These are phyloP conservation scores for Xanthorhoe spadicearia DNA, from an alignment of 2,888 invertebrate species.

Conservation along the genomic window DNA sequence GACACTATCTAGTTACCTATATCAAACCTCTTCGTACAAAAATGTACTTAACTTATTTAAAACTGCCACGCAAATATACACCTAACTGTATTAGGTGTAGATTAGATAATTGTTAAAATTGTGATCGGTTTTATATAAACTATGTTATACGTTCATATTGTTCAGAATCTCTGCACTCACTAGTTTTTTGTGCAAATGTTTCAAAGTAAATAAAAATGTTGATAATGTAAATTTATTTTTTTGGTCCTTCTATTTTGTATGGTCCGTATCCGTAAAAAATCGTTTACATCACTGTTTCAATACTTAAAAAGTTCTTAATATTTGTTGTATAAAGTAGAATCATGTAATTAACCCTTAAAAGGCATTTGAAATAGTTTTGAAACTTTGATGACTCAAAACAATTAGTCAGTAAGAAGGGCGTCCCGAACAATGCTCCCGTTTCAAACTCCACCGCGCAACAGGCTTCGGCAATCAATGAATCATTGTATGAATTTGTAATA, in stretches of 20 bases:
- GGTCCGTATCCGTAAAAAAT: neutral
- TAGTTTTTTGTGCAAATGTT: conserved; percentile 64
- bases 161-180: conserved; percentile 66
- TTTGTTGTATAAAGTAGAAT: too few relatives aligned
- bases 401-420: neutral
- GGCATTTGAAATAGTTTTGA: neutral
- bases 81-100: conserved; percentile 31
- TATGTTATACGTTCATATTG: conserved; percentile 51
- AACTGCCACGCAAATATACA: conserved; percentile 40
- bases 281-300: neutral
- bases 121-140: conserved; percentile 52
- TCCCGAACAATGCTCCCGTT: conserved; percentile 15
- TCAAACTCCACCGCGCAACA: conserved; percentile 1
- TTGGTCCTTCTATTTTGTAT: conserved; percentile 14
- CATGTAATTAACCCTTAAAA: neutral
- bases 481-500: conserved; percentile 50
- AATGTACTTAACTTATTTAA: conserved; percentile 53
- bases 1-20: conserved; percentile 37
- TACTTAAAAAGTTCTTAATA: neutral
- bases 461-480: conserved; percentile 41
- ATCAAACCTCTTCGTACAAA: conserved; percentile 48
- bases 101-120: conserved; percentile 41
- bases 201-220: conserved; percentile 49
- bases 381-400: neutral
- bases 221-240: conserved; percentile 28